Percentiles rank a stretch among this genome's conserved stretches.
These are phyloP conservation scores for Aporophyla lueneburgensis DNA, from an alignment of 2,888 invertebrate species.

Conservation along the genomic window DNA sequence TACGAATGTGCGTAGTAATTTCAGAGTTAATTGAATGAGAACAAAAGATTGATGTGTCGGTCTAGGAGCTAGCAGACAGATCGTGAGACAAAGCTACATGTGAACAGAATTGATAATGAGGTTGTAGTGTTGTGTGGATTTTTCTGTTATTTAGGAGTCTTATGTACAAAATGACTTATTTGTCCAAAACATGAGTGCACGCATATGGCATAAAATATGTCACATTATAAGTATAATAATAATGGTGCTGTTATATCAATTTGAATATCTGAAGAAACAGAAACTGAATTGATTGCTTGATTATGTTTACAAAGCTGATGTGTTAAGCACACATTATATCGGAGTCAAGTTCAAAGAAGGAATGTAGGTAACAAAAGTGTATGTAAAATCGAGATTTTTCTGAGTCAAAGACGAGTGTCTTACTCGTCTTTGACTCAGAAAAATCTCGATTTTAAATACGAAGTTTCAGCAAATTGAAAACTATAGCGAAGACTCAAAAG, in stretches of 20 bases:
- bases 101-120: constrained; percentile 35
- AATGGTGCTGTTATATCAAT: neutral
- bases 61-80: constrained; percentile 29
- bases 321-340: neutral
- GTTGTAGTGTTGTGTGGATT: constrained; percentile 9
- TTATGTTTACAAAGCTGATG: neutral
- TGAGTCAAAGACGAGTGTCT: too few species aligned
- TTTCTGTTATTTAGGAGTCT: constrained; percentile 7
- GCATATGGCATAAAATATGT: neutral
- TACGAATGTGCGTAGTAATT: constrained; percentile 10
- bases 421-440: too few species aligned
- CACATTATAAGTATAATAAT: neutral
- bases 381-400: too few species aligned
- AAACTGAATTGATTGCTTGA: neutral
- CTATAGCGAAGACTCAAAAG: neutral
- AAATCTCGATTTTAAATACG: too few species aligned
- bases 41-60: constrained; percentile 36
- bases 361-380: neutral
- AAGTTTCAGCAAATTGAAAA: neutral
- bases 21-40: constrained; percentile 37
- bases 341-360: neutral
- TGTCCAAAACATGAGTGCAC: neutral
- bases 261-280: neutral
- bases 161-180: neutral
- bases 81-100: constrained; percentile 34